Base-by-base conservation (phyloP, 2,797 vertebrate genomes). In the Enteromius paludinosus region DNA sequence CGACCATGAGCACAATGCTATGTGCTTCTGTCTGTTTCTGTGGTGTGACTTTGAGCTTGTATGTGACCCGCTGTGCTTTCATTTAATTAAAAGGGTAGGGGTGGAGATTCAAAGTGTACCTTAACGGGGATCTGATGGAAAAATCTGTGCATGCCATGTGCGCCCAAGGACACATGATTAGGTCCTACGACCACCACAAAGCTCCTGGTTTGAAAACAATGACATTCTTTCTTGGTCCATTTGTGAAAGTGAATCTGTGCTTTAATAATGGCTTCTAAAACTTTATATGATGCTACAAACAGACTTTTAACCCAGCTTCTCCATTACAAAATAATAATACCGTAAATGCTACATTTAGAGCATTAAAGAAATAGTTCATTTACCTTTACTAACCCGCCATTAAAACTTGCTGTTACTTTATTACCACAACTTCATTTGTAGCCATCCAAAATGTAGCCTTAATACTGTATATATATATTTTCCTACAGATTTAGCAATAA, bases 71-170 rank as follows among this genome's bases (percentile, higher is more conserved):
- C 91, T 91, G 91, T 89, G 92, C 92, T 92, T 92, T 93, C 91
- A 91, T 93, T 93, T 94, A 93, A 94, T 94, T 94, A 93, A 92
- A 89, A 76, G 90, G 90, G 93, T 93, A 91, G 92, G 88, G 90
- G 91, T 89, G 90, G 89, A 89, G 89, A 85, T 88, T 91, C 87
- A 91, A 89, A 89, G 87, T 87, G 87, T 88, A 86, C 90, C 89
- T 91, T 90, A 86, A 86, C 88, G 85, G 85, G 87, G 89, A 89
- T 92, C 86, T 65, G 84, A 90, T 83, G 85, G 84, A 89, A 86
- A 87, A 78, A 86, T 79, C 86, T 88, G 78, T 85, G 89, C 93
- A 87, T 80, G 90, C 91, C 41, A 90, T 85, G 91, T 84, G 86
- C 89, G 90, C 88, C 87, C 85, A 83, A 85, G 90, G 89, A 90